Evolutionary conservation across 53 echinoderm and acorn worm species (phyloP).

Genomic region (Henricia sp.): DNA sequence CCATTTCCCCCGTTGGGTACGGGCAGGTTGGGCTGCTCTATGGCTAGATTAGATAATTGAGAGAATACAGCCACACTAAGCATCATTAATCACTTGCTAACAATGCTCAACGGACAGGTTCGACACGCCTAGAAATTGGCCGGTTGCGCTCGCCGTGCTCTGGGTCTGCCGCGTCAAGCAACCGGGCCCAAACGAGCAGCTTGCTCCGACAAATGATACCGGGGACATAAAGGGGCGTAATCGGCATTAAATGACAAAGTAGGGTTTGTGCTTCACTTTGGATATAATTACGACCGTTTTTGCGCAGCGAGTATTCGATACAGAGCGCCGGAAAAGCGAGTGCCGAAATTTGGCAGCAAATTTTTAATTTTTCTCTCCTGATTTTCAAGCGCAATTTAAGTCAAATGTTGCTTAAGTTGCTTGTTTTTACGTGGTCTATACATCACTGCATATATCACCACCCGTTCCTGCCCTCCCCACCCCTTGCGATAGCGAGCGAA

Average conservation of each 20-base stretch:
- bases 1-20: slow-evolving; percentile 4
- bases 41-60: slow-evolving; percentile 54
- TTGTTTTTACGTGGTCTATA: slow-evolving; percentile 20
- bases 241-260: not conserved
- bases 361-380: not conserved
- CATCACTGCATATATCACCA: slow-evolving; percentile 16
- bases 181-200: not conserved
- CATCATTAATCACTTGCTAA: slow-evolving; percentile 60
- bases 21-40: not conserved
- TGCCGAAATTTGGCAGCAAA: slow-evolving; percentile 42
- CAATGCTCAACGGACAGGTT: slow-evolving; percentile 46
- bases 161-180: not conserved
- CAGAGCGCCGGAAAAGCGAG: slow-evolving; percentile 44
- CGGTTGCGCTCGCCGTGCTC: slow-evolving; percentile 13
- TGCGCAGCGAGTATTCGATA: slow-evolving; percentile 20
- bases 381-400: slow-evolving; percentile 6
- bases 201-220: not conserved
- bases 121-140: slow-evolving; percentile 39
- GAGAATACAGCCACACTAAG: slow-evolving; percentile 10
- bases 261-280: not conserved
- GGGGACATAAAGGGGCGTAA: not conserved
- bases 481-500: slow-evolving; percentile 15
- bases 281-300: not conserved
- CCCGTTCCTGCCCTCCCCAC: slow-evolving; percentile 6
- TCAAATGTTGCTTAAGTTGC: slow-evolving; percentile 18